A percentile compares a stretch with the other conserved stretches of the same genome.
These are phyloP conservation scores for Campoletis raptor DNA, from an alignment of 2,888 invertebrate species.

Conservation along the genomic window DNA sequence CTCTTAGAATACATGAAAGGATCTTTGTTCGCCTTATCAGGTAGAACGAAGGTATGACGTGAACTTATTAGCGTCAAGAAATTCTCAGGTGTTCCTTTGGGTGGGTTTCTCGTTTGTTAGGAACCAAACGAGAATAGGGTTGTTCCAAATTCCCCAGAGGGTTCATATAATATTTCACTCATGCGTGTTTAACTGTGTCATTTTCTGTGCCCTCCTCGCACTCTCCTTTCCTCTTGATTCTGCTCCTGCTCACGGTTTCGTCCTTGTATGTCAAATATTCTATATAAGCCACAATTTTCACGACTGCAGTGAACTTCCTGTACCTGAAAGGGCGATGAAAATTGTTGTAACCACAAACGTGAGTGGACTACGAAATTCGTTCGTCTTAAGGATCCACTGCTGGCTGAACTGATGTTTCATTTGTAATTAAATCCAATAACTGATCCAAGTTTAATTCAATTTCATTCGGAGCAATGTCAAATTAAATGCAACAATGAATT, in stretches of 20 bases:
- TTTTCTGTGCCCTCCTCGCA: neutral
- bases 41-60: slow-evolving; percentile 42
- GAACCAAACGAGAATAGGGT: slow-evolving; percentile 19
- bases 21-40: neutral
- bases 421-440: neutral
- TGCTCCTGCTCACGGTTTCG: neutral
- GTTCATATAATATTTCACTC: slow-evolving; percentile 19
- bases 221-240: neutral
- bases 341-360: neutral
- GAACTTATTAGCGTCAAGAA: slow-evolving; percentile 41
- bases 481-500: neutral
- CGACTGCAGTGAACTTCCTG: slow-evolving; percentile 17
- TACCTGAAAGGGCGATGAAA: neutral
- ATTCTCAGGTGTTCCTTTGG: slow-evolving; percentile 55
- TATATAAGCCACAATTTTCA: slow-evolving; percentile 33
- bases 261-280: slow-evolving; percentile 37
- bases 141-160: slow-evolving; percentile 22
- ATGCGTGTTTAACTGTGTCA: slow-evolving; percentile 28
- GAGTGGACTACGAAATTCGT: neutral
- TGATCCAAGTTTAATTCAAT: neutral
- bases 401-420: neutral
- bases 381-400: neutral
- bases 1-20: neutral
- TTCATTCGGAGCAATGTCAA: neutral
- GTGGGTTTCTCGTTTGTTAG: neutral